Evolutionary conservation across 1,140 invertebrate species (phyloP).

Genomic region (Apis florea): DNA sequence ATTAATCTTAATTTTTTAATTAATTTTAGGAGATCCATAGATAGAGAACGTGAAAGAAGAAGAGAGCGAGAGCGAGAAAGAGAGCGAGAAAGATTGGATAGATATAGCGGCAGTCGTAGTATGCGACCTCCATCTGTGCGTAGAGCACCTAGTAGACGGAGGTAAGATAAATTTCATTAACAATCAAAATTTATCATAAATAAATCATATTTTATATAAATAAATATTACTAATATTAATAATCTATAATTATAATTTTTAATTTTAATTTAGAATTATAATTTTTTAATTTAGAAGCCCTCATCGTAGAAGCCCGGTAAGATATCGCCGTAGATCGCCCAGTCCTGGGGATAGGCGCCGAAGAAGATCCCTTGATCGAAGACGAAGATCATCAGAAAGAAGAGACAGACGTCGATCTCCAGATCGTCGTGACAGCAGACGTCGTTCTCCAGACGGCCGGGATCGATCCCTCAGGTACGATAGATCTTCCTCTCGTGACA

Average conservation of each 20-base stretch:
- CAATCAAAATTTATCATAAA: background rate
- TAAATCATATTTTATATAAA: background rate
- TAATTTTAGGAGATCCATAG: slow-evolving; percentile 72
- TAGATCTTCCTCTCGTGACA: slow-evolving; percentile 76
- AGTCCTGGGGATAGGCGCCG: slow-evolving; percentile 73
- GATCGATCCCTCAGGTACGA: slow-evolving; percentile 75
- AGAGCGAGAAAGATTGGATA: slow-evolving; percentile 79
- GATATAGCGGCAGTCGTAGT: slow-evolving; percentile 76
- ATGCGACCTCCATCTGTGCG: slow-evolving; percentile 79
- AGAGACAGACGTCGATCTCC: slow-evolving; percentile 73
- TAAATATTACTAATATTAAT: background rate
- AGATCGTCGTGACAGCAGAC: slow-evolving; percentile 77
- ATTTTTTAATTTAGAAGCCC: too few species aligned
- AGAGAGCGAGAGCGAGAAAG: slow-evolving; percentile 78
- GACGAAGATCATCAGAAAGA: slow-evolving; percentile 75
- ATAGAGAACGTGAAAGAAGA: slow-evolving; percentile 77
- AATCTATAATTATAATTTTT: background rate
- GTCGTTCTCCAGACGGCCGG: slow-evolving; percentile 79
- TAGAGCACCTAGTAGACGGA: slow-evolving; percentile 77
- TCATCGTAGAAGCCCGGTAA: slow-evolving; percentile 73
- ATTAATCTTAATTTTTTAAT: background rate
- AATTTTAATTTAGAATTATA: too few species aligned
- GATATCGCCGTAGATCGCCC: slow-evolving; percentile 76
- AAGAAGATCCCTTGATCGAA: slow-evolving; percentile 74
- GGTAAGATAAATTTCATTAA: slow-evolving; percentile 58